Evolutionary conservation across 2,113 vertebrate genomes (phyloP).

Genomic region (Progne subis): DNA sequence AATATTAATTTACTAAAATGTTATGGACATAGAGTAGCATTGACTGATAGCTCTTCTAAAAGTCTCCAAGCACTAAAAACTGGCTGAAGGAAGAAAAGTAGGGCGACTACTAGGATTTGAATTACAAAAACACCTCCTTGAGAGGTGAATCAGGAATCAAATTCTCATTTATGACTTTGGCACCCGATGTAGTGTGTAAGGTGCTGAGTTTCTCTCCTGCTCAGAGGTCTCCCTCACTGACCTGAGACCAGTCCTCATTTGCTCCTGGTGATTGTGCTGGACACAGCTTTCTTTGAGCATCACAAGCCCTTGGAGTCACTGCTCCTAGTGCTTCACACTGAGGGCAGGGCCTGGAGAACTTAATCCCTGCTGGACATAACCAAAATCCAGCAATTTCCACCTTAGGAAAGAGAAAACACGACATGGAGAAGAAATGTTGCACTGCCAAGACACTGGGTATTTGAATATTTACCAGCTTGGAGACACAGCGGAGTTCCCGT

Average conservation of each 20-base stretch:
- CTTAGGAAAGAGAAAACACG: background rate
- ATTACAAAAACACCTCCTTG: background rate
- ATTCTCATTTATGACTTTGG: background rate
- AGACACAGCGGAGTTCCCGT: background rate
- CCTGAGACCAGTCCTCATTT: background rate
- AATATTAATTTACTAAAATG: background rate
- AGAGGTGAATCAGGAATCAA: background rate
- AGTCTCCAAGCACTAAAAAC: background rate
- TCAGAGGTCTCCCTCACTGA: background rate
- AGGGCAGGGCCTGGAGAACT: background rate
- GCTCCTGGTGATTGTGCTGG: background rate
- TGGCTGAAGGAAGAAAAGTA: background rate
- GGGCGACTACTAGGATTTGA: background rate
- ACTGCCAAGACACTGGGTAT: background rate
- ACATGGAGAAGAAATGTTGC: background rate
- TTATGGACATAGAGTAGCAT: background rate
- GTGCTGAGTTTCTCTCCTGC: background rate
- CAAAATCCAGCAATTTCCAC: background rate
- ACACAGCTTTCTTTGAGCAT: background rate
- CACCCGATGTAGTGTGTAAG: background rate
- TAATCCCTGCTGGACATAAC: background rate
- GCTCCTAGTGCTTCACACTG: rapidly evolving
- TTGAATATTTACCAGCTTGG: background rate
- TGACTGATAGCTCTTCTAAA: background rate
- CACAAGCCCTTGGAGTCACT: background rate